A percentile compares a stretch with the other conserved stretches of the same genome.
phyloP scores from a whole-genome alignment of 2,888 invertebrate species.

The Machimus rusticus region DNA sequence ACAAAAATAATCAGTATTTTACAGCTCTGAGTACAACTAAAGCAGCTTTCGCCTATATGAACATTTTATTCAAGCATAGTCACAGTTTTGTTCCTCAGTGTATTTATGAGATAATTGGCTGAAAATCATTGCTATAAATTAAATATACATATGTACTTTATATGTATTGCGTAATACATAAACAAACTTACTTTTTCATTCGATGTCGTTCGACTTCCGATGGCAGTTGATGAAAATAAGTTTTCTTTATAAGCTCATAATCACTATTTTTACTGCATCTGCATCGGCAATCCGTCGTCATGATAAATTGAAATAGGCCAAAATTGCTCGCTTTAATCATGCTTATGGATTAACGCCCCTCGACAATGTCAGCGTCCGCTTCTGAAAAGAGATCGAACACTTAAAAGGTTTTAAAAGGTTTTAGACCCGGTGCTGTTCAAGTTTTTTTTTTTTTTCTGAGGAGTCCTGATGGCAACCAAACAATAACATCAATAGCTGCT shows the following conservation, averaged over 20 bases:
- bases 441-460: slow-evolving; percentile 4
- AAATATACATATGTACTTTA: no score
- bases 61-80: no score
- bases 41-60: no score
- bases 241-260: not conserved
- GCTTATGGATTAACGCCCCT: slow-evolving; percentile 28
- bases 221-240: no score
- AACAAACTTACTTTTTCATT: no score
- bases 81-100: no score
- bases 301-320: not conserved
- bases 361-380: not conserved
- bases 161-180: no score
- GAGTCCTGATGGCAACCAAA: not conserved
- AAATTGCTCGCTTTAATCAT: slow-evolving; percentile 31
- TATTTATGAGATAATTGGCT: no score
- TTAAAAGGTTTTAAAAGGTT: slow-evolving; percentile 29
- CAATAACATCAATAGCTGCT: slow-evolving; percentile 32
- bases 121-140: no score
- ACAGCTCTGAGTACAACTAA: no score
- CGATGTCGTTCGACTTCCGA: no score
- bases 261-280: not conserved
- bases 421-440: not conserved
- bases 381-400: slow-evolving; percentile 25
- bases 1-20: no score
- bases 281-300: not conserved